Evolutionary conservation across 2,888 invertebrate species (phyloP), one percentile per base, ranked within the genome.

Genomic region (Abscondita cerata): DNA sequence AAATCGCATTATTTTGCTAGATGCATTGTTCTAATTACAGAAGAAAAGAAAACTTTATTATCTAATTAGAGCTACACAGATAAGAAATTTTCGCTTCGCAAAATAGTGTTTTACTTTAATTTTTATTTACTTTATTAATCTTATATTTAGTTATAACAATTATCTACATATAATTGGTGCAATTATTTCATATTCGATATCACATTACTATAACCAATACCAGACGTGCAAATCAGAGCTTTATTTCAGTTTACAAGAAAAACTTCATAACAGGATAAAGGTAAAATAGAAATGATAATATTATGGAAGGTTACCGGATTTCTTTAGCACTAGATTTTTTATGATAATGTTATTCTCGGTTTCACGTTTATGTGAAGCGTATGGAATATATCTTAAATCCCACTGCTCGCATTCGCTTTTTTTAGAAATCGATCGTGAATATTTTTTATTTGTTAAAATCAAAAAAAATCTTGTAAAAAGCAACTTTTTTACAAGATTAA

Each of bases 311-410:
- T 44, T 44, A 44, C 44, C 44, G 44, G 44, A 44, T 44, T 44
- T 44, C 44, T 44, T 44, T 44, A 44, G 44, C 44, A 44, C 44
- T 44, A 18, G 44, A 44, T 44, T 44, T 44, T 44, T 44, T 44
- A 44, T 44, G 44, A 44, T 44, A 44, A 44, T 44, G 44, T 19
- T 18, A 44, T 44, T 44, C 44, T 44, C 44, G 44, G 44, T 44
- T 44, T 44, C 44, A 16, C 44, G 44, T 44, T 44, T 44, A 44
- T 44, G 44, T 44, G 18, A 44, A 44, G 44, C 44, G 44, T 44
- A 44, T 44, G 44, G 44, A 44, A 44, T 44, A 44, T 44, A 44
- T 44, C 44, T 18, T 44, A 44, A 44, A 44, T 44, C 44, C 18
- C 44, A 44, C 44, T 6, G 44, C 44, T 18, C 44, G 18, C 44